Base-by-base conservation (phyloP, 2,113 vertebrate genomes). In the Trematocara stigmaticum region DNA sequence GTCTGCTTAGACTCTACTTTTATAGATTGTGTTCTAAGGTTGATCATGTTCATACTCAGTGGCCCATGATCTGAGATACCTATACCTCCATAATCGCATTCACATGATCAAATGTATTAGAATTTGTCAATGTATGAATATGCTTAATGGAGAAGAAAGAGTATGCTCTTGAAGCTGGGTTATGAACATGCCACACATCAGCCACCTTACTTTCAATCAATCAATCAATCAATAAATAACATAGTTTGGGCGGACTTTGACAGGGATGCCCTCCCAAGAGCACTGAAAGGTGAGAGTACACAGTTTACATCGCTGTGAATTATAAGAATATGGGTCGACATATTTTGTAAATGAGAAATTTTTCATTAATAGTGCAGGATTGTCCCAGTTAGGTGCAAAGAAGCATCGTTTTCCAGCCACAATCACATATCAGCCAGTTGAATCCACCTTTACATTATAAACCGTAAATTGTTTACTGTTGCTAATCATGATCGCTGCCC, bases 11-110 rank as follows among this genome's bases (percentile, higher is more conserved):
- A 40, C 12, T 20, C 38, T 71, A 4, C 2, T 31, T 59, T 31
- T 12, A 45, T 0, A 40, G 66, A 9, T 23, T 71, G 35, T 71
- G 66, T 45, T 20, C 12, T 38, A 5, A 23, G 38, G 18, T 16
- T 61, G 13, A 61, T 31, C 12, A 34, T 26, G 42, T 0, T 71
- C 10, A 38, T 42, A 0, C 0, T 69, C 64, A 2, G 56, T 9
- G 57, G 9, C 9, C 57, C 57, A 11, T 61, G 8, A 35, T 61
- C 57, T 15, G 38, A 71, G 20, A 45, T 45, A 13, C 26, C 66
- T 45, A 0, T 15, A 13, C n/a, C 20, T 45, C 35, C 40, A 23
- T 45, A 10, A 71, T 71, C 20, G 0, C 38, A 71, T 71, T 71
- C 40, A 16, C 5, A 9, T 20, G n/a, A 71, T 71, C n/a, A 40